phyloP scores from a whole-genome alignment of 2,113 vertebrate genomes.

The Ammodytes dubius region DNA sequence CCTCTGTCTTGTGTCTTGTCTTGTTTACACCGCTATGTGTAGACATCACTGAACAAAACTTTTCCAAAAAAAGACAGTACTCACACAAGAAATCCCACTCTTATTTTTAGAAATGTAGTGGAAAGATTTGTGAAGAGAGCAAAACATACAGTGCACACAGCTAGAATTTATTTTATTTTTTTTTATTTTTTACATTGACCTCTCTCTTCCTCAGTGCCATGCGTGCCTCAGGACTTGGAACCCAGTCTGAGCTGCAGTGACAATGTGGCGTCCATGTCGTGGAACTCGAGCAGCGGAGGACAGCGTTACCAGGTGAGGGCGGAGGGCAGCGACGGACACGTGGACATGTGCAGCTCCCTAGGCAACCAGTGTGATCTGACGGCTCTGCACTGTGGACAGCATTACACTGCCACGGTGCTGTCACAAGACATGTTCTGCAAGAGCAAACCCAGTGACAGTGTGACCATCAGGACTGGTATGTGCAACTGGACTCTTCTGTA shows the following conservation, averaged over 20 bases:
- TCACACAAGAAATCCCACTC: too few species aligned
- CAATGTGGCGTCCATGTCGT: conserved; percentile 78
- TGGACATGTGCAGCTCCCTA: conserved; percentile 62
- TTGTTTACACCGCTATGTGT: too few species aligned
- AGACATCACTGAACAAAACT: too few species aligned
- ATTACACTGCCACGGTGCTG: conserved; percentile 76
- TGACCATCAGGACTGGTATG: conserved; percentile 80
- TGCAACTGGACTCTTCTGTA: not conserved
- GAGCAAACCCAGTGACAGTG: conserved; percentile 71
- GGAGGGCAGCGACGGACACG: conserved; percentile 47
- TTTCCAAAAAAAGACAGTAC: too few species aligned
- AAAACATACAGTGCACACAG: not conserved
- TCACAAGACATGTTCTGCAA: conserved; percentile 75
- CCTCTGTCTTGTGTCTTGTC: too few species aligned
- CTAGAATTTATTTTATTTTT: not conserved
- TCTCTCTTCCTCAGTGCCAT: conserved; percentile 71
- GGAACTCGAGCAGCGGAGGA: conserved; percentile 67
- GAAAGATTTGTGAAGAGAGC: not conserved
- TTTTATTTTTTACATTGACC: not conserved
- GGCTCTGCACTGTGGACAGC: conserved; percentile 77
- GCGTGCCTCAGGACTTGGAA: conserved; percentile 72
- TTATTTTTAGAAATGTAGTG: not conserved
- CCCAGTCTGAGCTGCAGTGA: conserved; percentile 74
- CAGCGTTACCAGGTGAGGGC: conserved; percentile 77
- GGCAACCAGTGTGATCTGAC: conserved; percentile 74